Evolutionary conservation across 2,797 vertebrate genomes (phyloP), one percentile per base, ranked within the genome.

Genomic region (Falco columbarius): DNA sequence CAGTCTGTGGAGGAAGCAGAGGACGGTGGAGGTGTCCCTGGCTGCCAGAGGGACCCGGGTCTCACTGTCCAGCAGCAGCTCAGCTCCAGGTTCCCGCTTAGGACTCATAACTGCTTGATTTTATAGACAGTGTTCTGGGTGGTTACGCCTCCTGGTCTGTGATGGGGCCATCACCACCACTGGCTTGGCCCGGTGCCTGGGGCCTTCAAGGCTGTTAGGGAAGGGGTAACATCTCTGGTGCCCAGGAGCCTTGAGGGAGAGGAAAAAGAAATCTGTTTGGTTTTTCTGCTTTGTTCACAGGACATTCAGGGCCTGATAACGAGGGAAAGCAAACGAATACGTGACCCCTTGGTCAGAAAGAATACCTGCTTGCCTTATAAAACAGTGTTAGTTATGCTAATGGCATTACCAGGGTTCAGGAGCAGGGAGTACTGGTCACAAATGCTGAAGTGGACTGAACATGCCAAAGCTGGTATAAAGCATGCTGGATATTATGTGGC

Each of bases 31-130:
- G 16, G 14, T 1, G 3, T 32, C 52, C 52, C 52, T 46, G 67
- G 23, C 8, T 8, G 15, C 15, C 0, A 1, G 14, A 9, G 36
- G 7, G 19, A n/a, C 80, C 44, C 0, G 0, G 27, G 21, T 73
- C 40, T 67, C 15, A 9, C 24, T 10, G 18, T 24, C 9, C 22
- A n/a, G 34, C 34, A 74, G 75, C 61, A 49, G 62, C 42, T 55
- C 34, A 1, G 1, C 15, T 29, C 40, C 15, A 24, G 3, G 89
- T 36, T 52, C 61, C 46, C 40, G 27, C 30, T 29, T 32, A 5
- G 26, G 19, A 27, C 26, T 42, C 1, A 1, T 55, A 23, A 42
- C 34, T 27, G 54, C 22, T 12, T 49, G 34, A 15, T 61, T 74
- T 80, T 68, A 61, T 29, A 16, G 47, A 21, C 7, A 2, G 13